Conservation (phyloP, 2,113 vertebrate genomes). For the Limnothrissa miodon region DNA sequence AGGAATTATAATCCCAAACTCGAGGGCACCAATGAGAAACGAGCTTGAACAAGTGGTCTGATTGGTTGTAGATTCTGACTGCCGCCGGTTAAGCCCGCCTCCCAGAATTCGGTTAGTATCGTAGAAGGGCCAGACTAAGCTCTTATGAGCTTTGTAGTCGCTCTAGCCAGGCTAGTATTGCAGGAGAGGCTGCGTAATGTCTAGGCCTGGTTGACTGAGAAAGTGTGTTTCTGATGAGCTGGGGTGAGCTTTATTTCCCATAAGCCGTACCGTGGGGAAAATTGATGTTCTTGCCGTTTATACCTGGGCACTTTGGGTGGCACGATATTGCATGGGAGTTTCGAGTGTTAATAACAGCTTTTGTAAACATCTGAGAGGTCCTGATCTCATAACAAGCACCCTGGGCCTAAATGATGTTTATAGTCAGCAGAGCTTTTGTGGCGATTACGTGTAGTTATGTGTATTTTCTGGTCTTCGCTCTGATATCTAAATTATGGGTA, state of each 20-base stretch:
- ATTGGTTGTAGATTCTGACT: too few relatives aligned
- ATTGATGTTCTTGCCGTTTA: background rate
- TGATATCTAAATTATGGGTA: conserved; percentile 10
- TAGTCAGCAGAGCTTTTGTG: background rate
- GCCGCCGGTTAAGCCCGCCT: too few relatives aligned
- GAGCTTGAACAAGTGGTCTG: too few relatives aligned
- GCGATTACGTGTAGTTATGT: background rate
- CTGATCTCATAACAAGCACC: conserved; percentile 16
- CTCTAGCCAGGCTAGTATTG: too few relatives aligned
- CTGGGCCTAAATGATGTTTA: conserved; percentile 17
- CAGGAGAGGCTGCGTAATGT: conserved; percentile 4
- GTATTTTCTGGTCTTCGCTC: conserved; percentile 9
- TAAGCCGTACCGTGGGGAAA: background rate
- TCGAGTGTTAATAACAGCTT: conserved; percentile 21
- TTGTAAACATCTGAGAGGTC: background rate
- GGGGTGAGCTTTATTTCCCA: background rate
- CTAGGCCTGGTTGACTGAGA: too few relatives aligned
- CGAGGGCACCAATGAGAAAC: too few relatives aligned
- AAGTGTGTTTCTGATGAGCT: background rate
- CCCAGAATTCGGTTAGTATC: too few relatives aligned
- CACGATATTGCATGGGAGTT: background rate
- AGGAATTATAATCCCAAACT: too few relatives aligned
- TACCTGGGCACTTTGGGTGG: conserved; percentile 22
- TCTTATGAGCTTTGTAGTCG: too few relatives aligned
- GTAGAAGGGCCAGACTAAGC: too few relatives aligned